Conservation (phyloP, 2,113 vertebrate genomes). For the Lethenteron camtschaticum region DNA sequence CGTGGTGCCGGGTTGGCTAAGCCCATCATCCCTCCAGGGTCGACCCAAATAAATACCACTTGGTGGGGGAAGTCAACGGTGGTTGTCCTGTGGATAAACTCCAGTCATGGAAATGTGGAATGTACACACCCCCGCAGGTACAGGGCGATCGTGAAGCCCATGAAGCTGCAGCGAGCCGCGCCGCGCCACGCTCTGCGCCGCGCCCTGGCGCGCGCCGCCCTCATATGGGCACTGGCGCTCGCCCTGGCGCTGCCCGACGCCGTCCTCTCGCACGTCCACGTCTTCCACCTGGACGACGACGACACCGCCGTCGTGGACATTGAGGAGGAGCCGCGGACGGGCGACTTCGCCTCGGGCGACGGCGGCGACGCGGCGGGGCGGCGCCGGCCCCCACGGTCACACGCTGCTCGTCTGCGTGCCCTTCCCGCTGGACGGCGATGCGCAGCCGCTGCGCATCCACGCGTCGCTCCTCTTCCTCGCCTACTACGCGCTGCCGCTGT, state of each 20-base stretch:
- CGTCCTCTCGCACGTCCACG: constrained; percentile 51
- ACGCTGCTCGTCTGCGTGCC: constrained; percentile 43
- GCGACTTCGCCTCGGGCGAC: no score
- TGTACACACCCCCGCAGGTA: constrained; percentile 28
- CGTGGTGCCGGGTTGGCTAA: no score
- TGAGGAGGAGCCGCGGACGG: no score
- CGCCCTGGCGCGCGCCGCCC: constrained; percentile 49
- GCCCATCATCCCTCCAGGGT: no score
- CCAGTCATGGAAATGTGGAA: no score
- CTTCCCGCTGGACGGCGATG: constrained; percentile 49
- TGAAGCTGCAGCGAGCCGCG: constrained; percentile 51
- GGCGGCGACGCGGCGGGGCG: no score
- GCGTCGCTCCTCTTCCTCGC: constrained; percentile 72
- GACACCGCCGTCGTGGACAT: no score
- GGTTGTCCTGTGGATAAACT: no score
- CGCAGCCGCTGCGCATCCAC: constrained; percentile 61
- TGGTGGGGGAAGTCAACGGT: no score
- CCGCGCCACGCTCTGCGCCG: constrained; percentile 43
- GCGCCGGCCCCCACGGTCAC: constrained; percentile 23
- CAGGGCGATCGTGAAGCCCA: constrained; percentile 81
- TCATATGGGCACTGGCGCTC: constrained; percentile 59
- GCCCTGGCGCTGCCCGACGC: constrained; percentile 62
- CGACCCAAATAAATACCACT: no score
- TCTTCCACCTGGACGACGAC: constrained; percentile 28
- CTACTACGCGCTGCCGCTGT: constrained; percentile 66